Evolutionary conservation across 92 coral and sea anemone genomes (phyloP), one percentile per base, ranked within the genome.

Genomic region (Porites evermanni): DNA sequence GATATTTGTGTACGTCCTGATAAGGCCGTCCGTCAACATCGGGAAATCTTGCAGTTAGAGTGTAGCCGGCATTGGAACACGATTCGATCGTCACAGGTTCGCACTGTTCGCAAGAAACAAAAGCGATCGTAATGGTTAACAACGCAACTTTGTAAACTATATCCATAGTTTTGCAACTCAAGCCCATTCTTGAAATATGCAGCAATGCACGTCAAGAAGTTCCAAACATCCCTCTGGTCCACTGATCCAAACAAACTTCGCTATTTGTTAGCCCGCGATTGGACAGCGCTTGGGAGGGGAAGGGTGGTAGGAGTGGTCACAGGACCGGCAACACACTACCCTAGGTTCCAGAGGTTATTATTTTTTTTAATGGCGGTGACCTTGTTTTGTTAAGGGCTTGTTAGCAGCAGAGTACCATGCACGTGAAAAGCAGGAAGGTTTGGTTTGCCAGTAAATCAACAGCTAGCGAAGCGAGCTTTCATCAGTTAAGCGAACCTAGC

Each of bases 21-120:
- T 75, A 92, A 3, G 91, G 88, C 60, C 79, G 72, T 53, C 95
- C 95, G 23, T 86, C 67, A 23, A 92, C 78, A 54, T 59, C 78
- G 17, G 84, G 88, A 70, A 92, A 92, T 54, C 87, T 78, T 7
- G 95, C 95, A 10, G 95, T 92, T 59, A 76, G 16, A n/a, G 20
- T 24, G 75, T 89, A 89, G 1, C 91, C 91, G 5, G 93, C 93
- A 14, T 77, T 71, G 8, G 56, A 66, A 70, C 88, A 85, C 13
- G 88, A 67, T 10, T 12, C 60, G 8, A 85, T 65, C 6, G 83
- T 85, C 26, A 85, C 32, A 8, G 82, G 82, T 66, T 85, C 88
- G 23, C 88, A 85, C 7, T 47, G 20, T 83, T 72, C 65, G 47
- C 73, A 17, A 24, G 72, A 83, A 2, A 66, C 65, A 12, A 61